Base-by-base conservation (phyloP, 2,797 vertebrate species). In the Kryptopterus vitreolus region DNA sequence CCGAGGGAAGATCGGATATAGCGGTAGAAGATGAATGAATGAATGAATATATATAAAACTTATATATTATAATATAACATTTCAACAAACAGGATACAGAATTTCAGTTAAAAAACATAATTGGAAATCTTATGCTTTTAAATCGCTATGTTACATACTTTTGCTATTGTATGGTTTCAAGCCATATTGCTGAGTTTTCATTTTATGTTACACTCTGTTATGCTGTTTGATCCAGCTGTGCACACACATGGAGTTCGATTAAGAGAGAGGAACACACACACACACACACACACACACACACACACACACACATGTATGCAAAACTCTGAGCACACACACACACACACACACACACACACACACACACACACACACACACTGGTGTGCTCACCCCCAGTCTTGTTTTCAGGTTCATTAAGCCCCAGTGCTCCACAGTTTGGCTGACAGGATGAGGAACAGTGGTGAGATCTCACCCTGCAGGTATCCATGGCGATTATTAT, bases 361-460 rank as follows among this genome's bases (percentile, higher is more conserved):
- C 61, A 18, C 22, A 66, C 20, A 22, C 35, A 63, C 18, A 38
- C 62, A 65, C 20, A 4, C 33, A 65, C 18, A n/a, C 76, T 91
- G 83, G 90, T 91, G 92, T 88, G 90, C 85, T 91, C 90, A 90
- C 90, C 90, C 86, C 81, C 81, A 84, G 93, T 93, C 94, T 95
- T 94, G 92, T 94, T 96, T 96, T 96, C 94, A 96, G 96, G 94
- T 96, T 96, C 95, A 96, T 97, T 98, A 98, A 96, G 95, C 94
- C 94, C 91, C 94, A 94, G 94, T 95, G 94, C 92, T 94, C 95
- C 91, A 92, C 94, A 92, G 94, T 94, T 92, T 95, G 94, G 94
- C 93, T 97, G 96, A 96, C 95, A 96, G 91, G 92, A 93, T 94
- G 96, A 96, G 94, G 94, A 94, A 94, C 94, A 90, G 92, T 91